Percentiles rank a stretch among this genome's conserved stretches.
Evolutionary conservation across 35 echinoderm and acorn worm genomes (phyloP).

Genomic region (Heliocidaris tuberculata): DNA sequence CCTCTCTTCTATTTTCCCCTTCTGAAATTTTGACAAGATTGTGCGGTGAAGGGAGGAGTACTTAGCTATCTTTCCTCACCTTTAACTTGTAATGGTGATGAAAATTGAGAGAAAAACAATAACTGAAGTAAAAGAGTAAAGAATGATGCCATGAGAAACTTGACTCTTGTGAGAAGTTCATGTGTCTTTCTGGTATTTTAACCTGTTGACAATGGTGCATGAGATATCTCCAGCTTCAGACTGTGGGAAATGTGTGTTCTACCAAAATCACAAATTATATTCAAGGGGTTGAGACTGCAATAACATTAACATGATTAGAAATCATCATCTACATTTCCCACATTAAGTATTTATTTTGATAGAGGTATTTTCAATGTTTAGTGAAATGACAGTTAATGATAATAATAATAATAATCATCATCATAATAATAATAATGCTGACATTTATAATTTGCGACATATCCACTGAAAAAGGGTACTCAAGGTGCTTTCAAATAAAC

Average conservation of each 20-base stretch:
- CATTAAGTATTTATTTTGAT: no score
- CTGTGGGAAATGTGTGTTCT: not conserved
- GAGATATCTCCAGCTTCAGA: not conserved
- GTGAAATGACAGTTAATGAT: no score
- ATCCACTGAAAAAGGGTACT: no score
- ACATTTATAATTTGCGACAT: no score
- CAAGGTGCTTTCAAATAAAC: no score
- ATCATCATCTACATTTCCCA: no score
- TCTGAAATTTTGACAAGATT: conserved; percentile 27
- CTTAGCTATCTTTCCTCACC: not conserved
- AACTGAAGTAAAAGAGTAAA: not conserved
- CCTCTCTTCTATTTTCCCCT: not conserved
- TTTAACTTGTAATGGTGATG: not conserved
- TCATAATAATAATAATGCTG: no score
- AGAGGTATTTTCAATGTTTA: no score
- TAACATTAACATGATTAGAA: no score
- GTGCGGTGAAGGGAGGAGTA: not conserved
- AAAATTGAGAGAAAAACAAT: conserved; percentile 3
- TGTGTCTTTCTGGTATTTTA: not conserved
- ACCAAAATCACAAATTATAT: not conserved
- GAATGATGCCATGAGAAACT: not conserved
- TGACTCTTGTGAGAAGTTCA: not conserved
- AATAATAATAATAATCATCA: no score
- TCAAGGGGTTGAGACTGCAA: not conserved
- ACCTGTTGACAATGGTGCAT: not conserved